Conservation (phyloP, 2,797 vertebrate species). For the Tenualosa ilisha region DNA sequence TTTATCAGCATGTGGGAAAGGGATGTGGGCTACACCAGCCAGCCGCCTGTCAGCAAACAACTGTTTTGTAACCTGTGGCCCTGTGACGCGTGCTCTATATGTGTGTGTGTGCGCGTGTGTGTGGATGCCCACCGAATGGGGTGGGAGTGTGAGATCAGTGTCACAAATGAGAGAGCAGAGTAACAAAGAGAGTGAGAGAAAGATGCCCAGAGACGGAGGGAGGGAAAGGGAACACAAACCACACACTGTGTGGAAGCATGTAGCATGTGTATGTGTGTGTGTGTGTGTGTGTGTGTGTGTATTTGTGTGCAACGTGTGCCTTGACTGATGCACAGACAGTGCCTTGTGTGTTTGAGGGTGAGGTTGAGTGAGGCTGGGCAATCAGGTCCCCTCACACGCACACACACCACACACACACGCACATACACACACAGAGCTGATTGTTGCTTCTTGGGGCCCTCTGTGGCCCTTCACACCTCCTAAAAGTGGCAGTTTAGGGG, state of each 20-base stretch:
- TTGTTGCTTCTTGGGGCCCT: constrained; percentile 65
- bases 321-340: constrained; percentile 14
- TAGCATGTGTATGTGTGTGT: constrained; percentile 19
- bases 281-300: background rate
- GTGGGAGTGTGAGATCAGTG: background rate
- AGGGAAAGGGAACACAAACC: constrained; percentile 14
- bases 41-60: constrained; percentile 90
- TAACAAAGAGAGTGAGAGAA: background rate
- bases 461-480: constrained; percentile 63
- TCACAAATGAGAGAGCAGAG: background rate
- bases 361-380: constrained; percentile 31
- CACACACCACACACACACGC: constrained; percentile 51
- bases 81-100: constrained; percentile 50
- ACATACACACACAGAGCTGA: constrained; percentile 55
- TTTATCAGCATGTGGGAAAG: constrained; percentile 88
- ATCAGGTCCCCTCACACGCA: background rate
- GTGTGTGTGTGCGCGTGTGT: constrained; percentile 32
- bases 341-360: constrained; percentile 48
- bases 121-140: background rate
- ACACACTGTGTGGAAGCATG: background rate
- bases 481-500: constrained; percentile 57
- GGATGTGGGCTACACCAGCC: constrained; percentile 88
- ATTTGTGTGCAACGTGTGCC: constrained; percentile 29
- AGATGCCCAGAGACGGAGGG: constrained; percentile 35
- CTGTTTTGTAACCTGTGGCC: constrained; percentile 81